phyloP scores from a whole-genome alignment of 2,113 vertebrate genomes.

The Melanotaenia duboulayi region DNA sequence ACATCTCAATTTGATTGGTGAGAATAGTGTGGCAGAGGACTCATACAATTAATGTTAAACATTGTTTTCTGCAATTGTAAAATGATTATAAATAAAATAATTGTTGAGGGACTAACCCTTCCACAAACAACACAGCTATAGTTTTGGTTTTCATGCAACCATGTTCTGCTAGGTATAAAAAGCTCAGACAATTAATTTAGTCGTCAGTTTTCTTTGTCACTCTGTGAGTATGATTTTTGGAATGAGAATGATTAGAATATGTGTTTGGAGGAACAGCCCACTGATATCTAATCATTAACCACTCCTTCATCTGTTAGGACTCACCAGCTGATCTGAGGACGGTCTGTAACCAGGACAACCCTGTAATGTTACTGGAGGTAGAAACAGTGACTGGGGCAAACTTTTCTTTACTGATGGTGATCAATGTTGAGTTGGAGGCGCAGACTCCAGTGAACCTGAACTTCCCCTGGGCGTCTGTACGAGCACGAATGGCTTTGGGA shows the following conservation, averaged over 20 bases:
- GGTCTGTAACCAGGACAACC: slow-evolving; percentile 74
- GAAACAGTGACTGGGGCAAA: slow-evolving; percentile 78
- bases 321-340: slow-evolving; percentile 87
- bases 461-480: slow-evolving; percentile 80
- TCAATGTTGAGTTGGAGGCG: slow-evolving; percentile 48
- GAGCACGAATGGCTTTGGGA: slow-evolving; percentile 72
- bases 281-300: neutral
- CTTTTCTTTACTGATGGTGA: slow-evolving; percentile 84
- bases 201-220: slow-evolving; percentile 42
- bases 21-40: slow-evolving; percentile 32
- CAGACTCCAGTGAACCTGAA: slow-evolving; percentile 85
- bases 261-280: neutral
- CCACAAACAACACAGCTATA: slow-evolving; percentile 40
- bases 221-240: slow-evolving; percentile 15
- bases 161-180: slow-evolving; percentile 17
- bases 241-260: neutral
- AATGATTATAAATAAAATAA: slow-evolving; percentile 30
- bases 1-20: slow-evolving; percentile 11
- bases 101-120: slow-evolving; percentile 42
- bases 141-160: slow-evolving; percentile 56
- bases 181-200: slow-evolving; percentile 30
- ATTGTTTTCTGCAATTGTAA: slow-evolving; percentile 25
- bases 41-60: slow-evolving; percentile 49
- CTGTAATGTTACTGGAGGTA: slow-evolving; percentile 78
- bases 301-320: slow-evolving; percentile 29